phyloP scores from a whole-genome alignment of 2,113 vertebrate species.

The Taurulus bubalis region DNA sequence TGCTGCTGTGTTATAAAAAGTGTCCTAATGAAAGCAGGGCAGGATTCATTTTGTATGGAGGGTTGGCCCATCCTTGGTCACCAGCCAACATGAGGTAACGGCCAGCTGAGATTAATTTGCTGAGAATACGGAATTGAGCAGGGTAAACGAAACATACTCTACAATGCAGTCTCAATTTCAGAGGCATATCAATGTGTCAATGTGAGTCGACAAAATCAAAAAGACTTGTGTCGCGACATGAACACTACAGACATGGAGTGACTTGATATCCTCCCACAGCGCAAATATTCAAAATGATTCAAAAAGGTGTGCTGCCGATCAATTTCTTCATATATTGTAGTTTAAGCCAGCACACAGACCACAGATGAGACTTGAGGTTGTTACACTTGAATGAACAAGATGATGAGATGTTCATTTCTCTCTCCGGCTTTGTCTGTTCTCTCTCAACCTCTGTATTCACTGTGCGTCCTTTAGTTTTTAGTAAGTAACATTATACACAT shows the following conservation, averaged over 20 bases:
- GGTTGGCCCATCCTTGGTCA: slow-evolving; percentile 55
- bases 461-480: neutral
- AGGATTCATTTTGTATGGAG: slow-evolving; percentile 64
- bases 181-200: neutral
- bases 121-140: slow-evolving; percentile 17
- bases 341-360: neutral
- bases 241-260: neutral
- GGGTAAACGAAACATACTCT: neutral
- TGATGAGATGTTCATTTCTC: neutral
- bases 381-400: neutral
- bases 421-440: neutral
- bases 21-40: slow-evolving; percentile 69
- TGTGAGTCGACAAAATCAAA: neutral
- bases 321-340: neutral
- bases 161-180: neutral
- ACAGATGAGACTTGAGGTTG: neutral
- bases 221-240: neutral
- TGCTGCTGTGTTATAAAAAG: slow-evolving; percentile 72
- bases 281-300: neutral
- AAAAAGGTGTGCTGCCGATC: neutral
- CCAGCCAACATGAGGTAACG: slow-evolving; percentile 33
- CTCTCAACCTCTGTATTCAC: neutral
- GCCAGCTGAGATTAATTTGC: slow-evolving; percentile 46
- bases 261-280: neutral
- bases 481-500: neutral